Base-by-base conservation (phyloP, 2,797 vertebrate species). In the Sebastes kiyomatsui region DNA sequence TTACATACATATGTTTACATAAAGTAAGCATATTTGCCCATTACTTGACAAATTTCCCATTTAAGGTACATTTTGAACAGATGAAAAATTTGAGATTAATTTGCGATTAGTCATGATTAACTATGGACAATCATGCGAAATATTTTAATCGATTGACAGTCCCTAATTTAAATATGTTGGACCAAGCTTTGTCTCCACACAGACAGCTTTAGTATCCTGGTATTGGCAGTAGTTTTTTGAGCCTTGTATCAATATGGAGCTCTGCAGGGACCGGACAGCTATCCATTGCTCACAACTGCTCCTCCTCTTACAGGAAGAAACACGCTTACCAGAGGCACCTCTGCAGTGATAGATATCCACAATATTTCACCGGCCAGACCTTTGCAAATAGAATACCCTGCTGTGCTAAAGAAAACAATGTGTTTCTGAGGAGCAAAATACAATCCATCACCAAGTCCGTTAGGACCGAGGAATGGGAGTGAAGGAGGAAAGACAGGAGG, bases 341-440 rank as follows among this genome's bases (percentile, higher is more conserved):
- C 94, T 94, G 96, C 96, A 97, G 91, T 92, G 93, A 97, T 94
- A 98, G 97, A 99, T 98, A 96, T 97, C 95, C 96, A 95, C 97
- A 96, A 97, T 98, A 97, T 97, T 97, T 98, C 97, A 97, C 95
- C 92, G 95, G 95, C 76, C 90, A 87, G 97, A 97, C 96, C 96
- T 96, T 96, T 95, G 97, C 97, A 98, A 99, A 99, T 97, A 98
- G 97, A 97, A 99, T 97, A 97, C 97, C 98, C 98, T 98, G 98
- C 98, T 99, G 98, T 97, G 98, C 97, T 98, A 98, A 99, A 97
- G 97, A 98, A 98, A 99, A 99, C 97, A 99, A 97, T 97, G 97
- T 97, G 97, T 97, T 99, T 97, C 97, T 96, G 97, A 97, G 96
- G 96, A 96, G 96, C 95, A 97, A 97, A 98, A 97, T 96, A 97